These are phyloP conservation scores for Drosophila bocki DNA, from an alignment of 1,140 invertebrate genomes.

Conservation along the genomic window DNA sequence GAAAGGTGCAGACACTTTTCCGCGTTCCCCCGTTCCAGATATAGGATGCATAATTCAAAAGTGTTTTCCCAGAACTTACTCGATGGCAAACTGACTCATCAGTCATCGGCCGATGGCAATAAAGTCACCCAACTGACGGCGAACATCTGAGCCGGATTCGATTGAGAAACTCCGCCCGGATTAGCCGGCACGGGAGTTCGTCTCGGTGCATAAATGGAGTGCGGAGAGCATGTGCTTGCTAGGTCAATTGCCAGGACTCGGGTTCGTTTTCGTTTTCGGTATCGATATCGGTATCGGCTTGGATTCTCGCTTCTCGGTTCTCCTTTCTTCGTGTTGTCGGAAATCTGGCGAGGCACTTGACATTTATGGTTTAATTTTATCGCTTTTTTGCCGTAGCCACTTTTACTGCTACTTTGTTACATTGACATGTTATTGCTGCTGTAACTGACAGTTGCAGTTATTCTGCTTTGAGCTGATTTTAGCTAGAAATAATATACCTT, in stretches of 20 bases:
- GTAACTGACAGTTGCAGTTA: slow-evolving; percentile 38
- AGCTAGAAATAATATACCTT: slow-evolving; percentile 6
- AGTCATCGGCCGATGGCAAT: slow-evolving; percentile 27
- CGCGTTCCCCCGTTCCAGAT: background rate
- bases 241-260: slow-evolving; percentile 10
- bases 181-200: slow-evolving; percentile 12
- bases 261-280: background rate
- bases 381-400: slow-evolving; percentile 22
- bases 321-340: background rate
- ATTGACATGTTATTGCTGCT: slow-evolving; percentile 40
- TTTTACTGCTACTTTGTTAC: slow-evolving; percentile 34
- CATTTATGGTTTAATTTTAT: slow-evolving; percentile 45
- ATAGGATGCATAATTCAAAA: slow-evolving; percentile 51
- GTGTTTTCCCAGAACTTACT: slow-evolving; percentile 34
- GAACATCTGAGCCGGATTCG: slow-evolving; percentile 24
- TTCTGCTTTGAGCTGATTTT: slow-evolving; percentile 13
- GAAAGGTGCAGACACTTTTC: slow-evolving; percentile 36
- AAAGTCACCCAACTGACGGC: slow-evolving; percentile 33
- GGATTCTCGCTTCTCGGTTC: background rate
- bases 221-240: slow-evolving; percentile 12
- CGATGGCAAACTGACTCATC: slow-evolving; percentile 36
- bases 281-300: slow-evolving; percentile 1
- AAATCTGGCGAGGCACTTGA: slow-evolving; percentile 32
- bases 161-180: slow-evolving; percentile 15
- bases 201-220: slow-evolving; percentile 25